Percentiles rank a stretch among this genome's conserved stretches.
These are phyloP conservation scores for Pristionchus maxplancki DNA, from an alignment of 2,888 invertebrate genomes.

Conservation along the genomic window DNA sequence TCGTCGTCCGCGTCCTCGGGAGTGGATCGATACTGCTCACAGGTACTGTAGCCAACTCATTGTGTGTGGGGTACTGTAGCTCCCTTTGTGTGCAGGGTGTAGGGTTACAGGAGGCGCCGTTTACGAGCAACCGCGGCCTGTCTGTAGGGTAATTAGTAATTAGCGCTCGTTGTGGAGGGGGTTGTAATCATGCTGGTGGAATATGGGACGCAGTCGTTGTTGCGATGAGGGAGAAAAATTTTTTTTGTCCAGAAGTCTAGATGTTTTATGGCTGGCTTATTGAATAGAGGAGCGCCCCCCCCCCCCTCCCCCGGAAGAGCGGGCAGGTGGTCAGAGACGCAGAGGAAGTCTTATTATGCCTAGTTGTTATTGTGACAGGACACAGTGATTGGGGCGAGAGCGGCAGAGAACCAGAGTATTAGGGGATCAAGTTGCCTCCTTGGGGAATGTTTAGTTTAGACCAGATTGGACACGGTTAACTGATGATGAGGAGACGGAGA, in stretches of 20 bases:
- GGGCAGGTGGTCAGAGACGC: conserved; percentile 29
- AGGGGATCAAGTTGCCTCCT: background rate
- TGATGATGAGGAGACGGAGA: conserved; percentile 9
- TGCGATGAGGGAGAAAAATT: background rate
- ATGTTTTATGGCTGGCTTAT: background rate
- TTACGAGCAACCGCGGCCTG: background rate
- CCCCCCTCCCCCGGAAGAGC: background rate
- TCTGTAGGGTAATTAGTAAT: conserved; percentile 15
- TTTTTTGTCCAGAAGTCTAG: background rate
- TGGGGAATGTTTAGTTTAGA: conserved; percentile 46
- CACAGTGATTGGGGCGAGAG: conserved; percentile 11
- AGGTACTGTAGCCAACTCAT: background rate
- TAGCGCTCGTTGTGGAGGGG: conserved; percentile 10
- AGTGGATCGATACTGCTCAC: conserved; percentile 1
- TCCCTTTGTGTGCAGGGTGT: conserved; percentile 20
- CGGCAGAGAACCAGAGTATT: conserved; percentile 10
- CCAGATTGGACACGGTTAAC: conserved; percentile 42
- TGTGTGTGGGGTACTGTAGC: background rate
- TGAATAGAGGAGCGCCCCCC: background rate
- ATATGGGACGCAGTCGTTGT: background rate
- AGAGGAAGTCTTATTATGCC: conserved; percentile 16
- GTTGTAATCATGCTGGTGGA: conserved; percentile 26
- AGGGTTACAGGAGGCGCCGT: background rate
- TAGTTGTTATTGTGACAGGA: conserved; percentile 28
- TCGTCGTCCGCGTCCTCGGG: background rate